A percentile compares a stretch with the other conserved stretches of the same genome.
Conservation (phyloP, 1,140 invertebrate genomes). For the Eumaeus atala region DNA sequence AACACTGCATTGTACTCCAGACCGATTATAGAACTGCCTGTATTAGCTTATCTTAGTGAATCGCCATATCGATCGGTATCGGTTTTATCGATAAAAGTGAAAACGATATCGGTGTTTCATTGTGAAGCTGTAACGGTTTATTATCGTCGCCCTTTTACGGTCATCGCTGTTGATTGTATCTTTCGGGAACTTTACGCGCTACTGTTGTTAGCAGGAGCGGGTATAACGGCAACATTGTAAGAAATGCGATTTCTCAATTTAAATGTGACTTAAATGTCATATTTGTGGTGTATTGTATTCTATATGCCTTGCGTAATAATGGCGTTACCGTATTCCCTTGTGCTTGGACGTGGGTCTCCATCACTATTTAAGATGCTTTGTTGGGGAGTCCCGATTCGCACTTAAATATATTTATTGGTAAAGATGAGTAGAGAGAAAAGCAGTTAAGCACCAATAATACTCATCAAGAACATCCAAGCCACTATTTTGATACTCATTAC, state of each 20-base stretch:
- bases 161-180: slow-evolving; percentile 36
- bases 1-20: slow-evolving; percentile 48
- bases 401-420: too few species aligned
- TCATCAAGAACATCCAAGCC: too few species aligned
- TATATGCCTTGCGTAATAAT: background rate
- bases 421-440: too few species aligned
- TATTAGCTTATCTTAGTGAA: slow-evolving; percentile 44
- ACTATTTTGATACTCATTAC: too few species aligned
- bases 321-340: too few species aligned
- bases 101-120: slow-evolving; percentile 47
- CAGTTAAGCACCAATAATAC: too few species aligned
- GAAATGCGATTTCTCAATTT: slow-evolving; percentile 19
- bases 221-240: slow-evolving; percentile 5
- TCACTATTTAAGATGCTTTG: too few species aligned
- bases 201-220: slow-evolving; percentile 28
- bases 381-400: too few species aligned
- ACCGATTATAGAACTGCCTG: slow-evolving; percentile 35
- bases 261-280: slow-evolving; percentile 18
- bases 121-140: slow-evolving; percentile 38
- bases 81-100: slow-evolving; percentile 59
- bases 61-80: slow-evolving; percentile 29
- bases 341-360: too few species aligned
- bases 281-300: slow-evolving; percentile 11
- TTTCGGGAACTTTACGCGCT: slow-evolving; percentile 37
- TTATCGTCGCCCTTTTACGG: slow-evolving; percentile 39